A percentile compares a stretch with the other conserved stretches of the same genome.
phyloP scores from a whole-genome alignment of 2,888 invertebrate genomes.

The Eledona agricola region DNA sequence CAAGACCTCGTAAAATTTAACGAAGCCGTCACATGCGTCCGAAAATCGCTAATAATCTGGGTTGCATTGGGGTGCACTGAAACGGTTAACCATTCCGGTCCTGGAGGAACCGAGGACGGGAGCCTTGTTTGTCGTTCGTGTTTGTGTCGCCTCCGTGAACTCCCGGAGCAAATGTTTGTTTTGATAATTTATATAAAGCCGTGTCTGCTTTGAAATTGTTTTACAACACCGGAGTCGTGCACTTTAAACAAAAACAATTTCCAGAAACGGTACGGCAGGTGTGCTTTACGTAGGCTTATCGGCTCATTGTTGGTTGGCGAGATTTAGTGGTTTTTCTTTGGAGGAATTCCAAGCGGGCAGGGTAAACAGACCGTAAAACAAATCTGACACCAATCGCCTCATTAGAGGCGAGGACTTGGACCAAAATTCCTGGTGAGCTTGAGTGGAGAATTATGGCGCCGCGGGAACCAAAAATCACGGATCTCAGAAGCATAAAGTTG shows the following conservation, averaged over 20 bases:
- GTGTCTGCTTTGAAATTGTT: constrained; percentile 25
- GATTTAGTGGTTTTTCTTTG: constrained; percentile 14
- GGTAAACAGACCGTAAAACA: constrained; percentile 21
- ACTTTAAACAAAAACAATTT: constrained; percentile 11
- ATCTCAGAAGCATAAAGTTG: too few species aligned
- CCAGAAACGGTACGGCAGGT: constrained; percentile 11
- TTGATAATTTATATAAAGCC: constrained; percentile 29
- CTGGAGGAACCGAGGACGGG: constrained; percentile 12
- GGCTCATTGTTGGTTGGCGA: constrained; percentile 19
- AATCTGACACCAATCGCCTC: constrained; percentile 21
- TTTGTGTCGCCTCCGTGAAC: constrained; percentile 17
- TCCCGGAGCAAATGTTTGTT: constrained; percentile 29
- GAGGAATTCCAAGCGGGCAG: constrained; percentile 19
- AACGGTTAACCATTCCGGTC: constrained; percentile 17
- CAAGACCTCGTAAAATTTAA: constrained; percentile 38
- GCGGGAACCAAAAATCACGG: neutral
- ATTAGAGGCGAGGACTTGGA: constrained; percentile 3
- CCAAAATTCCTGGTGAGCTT: neutral
- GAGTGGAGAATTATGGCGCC: neutral
- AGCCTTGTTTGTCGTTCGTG: constrained; percentile 24
- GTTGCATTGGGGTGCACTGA: constrained; percentile 37
- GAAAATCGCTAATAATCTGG: constrained; percentile 32
- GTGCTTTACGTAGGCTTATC: constrained; percentile 25
- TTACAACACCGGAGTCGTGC: constrained; percentile 7
- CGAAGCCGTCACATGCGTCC: constrained; percentile 41